Percentiles rank a stretch among this genome's conserved stretches.
Conservation (phyloP, 2,113 vertebrate genomes). For the Dendropsophus ebraccatus region DNA sequence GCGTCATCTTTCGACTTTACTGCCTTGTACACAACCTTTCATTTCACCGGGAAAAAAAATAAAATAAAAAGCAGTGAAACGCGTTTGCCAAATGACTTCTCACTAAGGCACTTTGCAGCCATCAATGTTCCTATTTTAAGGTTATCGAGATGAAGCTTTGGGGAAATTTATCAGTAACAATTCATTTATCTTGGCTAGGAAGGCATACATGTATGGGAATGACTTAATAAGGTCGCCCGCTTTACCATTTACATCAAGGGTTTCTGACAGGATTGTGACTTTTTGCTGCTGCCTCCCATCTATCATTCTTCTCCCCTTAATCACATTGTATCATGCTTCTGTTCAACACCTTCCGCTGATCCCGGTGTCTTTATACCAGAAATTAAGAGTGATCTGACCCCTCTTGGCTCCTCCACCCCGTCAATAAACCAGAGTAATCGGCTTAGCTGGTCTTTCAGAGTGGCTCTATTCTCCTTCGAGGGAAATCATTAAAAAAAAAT, state of each 20-base stretch:
- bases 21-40: background rate
- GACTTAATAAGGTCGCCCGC: background rate
- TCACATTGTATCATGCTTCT: no score
- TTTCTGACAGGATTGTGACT: background rate
- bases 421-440: constrained; percentile 5
- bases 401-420: background rate
- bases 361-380: no score
- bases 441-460: background rate
- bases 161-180: background rate
- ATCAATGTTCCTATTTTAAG: background rate
- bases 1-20: background rate
- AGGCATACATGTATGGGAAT: background rate
- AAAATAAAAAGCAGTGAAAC: constrained; percentile 1
- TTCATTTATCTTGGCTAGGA: background rate
- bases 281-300: background rate
- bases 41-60: background rate
- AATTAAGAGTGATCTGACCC: no score
- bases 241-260: background rate
- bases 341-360: no score
- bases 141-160: background rate
- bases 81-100: constrained; percentile 5
- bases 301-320: background rate
- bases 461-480: background rate
- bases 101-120: background rate
- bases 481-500: no score